A percentile compares a stretch with the other conserved stretches of the same genome.
Conservation (phyloP, 2,888 invertebrate genomes). For the Dynastes hyllus region DNA sequence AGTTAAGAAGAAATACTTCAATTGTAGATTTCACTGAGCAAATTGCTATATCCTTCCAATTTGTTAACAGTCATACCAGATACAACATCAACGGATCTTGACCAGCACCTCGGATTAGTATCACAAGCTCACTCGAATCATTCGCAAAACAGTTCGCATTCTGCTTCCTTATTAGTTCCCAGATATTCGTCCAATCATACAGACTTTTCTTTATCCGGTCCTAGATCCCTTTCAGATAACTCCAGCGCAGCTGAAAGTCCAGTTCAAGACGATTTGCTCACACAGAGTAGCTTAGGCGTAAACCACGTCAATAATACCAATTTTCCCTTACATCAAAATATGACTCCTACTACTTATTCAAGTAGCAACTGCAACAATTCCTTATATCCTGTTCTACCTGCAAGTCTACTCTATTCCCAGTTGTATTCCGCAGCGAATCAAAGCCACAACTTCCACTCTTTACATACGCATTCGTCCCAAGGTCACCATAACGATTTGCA, state of each 20-base stretch:
- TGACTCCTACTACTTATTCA: constrained; percentile 71
- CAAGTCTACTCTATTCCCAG: constrained; percentile 88
- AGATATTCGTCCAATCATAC: constrained; percentile 79
- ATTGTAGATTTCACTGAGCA: too few relatives aligned
- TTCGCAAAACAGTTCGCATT: constrained; percentile 68
- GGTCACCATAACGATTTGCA: constrained; percentile 78
- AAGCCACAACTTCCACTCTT: constrained; percentile 81
- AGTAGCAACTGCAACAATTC: constrained; percentile 80
- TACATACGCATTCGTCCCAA: constrained; percentile 78
- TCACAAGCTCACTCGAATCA: constrained; percentile 74
- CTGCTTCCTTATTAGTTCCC: constrained; percentile 77
- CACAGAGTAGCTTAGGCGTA: constrained; percentile 77
- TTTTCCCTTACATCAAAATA: constrained; percentile 75
- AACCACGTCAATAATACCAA: constrained; percentile 75
- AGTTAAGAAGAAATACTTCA: too few relatives aligned
- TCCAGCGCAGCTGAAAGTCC: constrained; percentile 89
- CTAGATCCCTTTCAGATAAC: constrained; percentile 86
- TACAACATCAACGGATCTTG: constrained; percentile 83
- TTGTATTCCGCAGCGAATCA: constrained; percentile 87
- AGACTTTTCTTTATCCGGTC: constrained; percentile 81
- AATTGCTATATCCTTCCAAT: too few relatives aligned
- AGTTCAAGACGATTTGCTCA: constrained; percentile 84
- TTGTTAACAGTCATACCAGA: constrained; percentile 81
- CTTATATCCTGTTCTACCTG: constrained; percentile 85
- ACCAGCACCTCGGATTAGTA: constrained; percentile 81